Evolutionary conservation across 1,140 invertebrate genomes (phyloP), one percentile per base, ranked within the genome.

Genomic region (Samia ricini): DNA sequence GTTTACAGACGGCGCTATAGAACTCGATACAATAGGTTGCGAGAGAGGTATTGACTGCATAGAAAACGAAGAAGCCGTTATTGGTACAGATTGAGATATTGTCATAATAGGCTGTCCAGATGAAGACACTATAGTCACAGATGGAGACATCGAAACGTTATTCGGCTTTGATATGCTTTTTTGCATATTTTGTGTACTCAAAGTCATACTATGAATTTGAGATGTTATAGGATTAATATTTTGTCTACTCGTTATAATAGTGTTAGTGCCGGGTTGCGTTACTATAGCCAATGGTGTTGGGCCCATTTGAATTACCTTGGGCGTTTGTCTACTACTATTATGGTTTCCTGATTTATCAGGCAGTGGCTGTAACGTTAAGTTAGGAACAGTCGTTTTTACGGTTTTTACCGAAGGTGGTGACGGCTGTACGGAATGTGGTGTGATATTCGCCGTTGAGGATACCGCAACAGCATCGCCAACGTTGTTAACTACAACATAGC

Each of bases 401-500:
- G 76, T 89, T 67, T 91, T 91, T 22, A 89, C 55, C 18, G 78
- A 69, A 65, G 82, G 89, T 36, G 81, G 77, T 7, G 80, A 74
- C 23, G 88, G 81, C 63, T 90, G 90, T 23, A 90, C 74, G 42
- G 80, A 69, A 56, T 89, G 89, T 19, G 80, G 79, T 21, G 88
- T 76, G 4, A 89, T 81, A 50, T 89, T 77, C 67, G 85, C 77
- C 24, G 81, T 75, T 4, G 82, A 83, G 4, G 78, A 79, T 59
- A 76, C 74, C 29, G 77, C 74, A 1, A 91, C 87, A 54, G 79
- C 74, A 61, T 91, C 89, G n/a, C 88, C 84, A 0, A 92, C 83
- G 75, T 92, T 93, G 61, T 95, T 95, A 1, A 95, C 91, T 10
- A 96, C 92, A 24, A 95, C 94, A 84, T 94, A 95, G 62, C 93